Percentiles rank a stretch among this genome's conserved stretches.
Evolutionary conservation across 1,140 invertebrate species (phyloP).

Genomic region (Drosophila prosaltans): DNA sequence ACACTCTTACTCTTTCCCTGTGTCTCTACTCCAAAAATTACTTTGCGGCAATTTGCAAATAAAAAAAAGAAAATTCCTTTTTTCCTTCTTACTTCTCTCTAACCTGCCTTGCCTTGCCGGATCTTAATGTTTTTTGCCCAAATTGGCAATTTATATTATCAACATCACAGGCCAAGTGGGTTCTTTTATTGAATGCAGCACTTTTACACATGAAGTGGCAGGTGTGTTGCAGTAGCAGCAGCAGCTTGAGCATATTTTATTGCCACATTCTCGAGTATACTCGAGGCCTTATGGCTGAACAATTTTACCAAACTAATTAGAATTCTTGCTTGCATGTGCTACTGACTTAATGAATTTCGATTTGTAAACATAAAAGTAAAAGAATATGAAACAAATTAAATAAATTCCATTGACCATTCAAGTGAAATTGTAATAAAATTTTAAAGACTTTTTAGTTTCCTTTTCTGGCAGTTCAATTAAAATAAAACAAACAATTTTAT

Average conservation of each 20-base stretch:
- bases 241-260: slow-evolving; percentile 33
- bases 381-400: neutral
- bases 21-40: slow-evolving; percentile 26
- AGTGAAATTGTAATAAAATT: neutral
- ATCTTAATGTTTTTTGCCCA: slow-evolving; percentile 23
- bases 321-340: slow-evolving; percentile 25
- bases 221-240: slow-evolving; percentile 25
- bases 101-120: neutral
- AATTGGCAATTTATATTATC: slow-evolving; percentile 76
- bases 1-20: neutral
- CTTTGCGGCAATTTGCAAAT: slow-evolving; percentile 48
- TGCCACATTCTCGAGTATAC: slow-evolving; percentile 8
- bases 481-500: slow-evolving; percentile 5
- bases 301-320: slow-evolving; percentile 42
- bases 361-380: slow-evolving; percentile 6
- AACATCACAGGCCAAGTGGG: slow-evolving; percentile 57
- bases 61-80: slow-evolving; percentile 36
- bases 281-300: neutral
- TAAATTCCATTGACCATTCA: neutral
- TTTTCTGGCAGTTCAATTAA: slow-evolving; percentile 10
- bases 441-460: neutral
- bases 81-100: slow-evolving; percentile 24
- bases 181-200: slow-evolving; percentile 49
- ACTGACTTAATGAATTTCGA: slow-evolving; percentile 49
- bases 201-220: slow-evolving; percentile 55